Evolutionary conservation across 2,113 vertebrate genomes (phyloP).

Genomic region (Procavia capensis): DNA sequence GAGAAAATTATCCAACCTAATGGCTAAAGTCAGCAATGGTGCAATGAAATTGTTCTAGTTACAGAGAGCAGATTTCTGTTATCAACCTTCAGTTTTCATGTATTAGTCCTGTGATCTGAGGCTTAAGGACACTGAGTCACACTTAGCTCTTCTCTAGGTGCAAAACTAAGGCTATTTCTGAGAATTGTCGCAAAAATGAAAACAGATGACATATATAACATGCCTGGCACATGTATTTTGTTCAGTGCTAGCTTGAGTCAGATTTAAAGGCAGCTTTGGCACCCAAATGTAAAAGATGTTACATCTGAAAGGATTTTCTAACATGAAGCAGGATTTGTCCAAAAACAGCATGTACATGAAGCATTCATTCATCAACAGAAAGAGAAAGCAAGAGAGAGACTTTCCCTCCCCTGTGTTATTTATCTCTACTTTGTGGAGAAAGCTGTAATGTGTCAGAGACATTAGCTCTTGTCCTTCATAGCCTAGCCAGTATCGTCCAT

Average conservation of each 20-base stretch:
- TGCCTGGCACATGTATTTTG: not conserved
- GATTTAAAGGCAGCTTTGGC: not conserved
- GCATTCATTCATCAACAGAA: not conserved
- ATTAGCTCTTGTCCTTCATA: constrained; percentile 54
- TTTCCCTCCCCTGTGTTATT: not conserved
- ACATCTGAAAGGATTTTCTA: constrained; percentile 30
- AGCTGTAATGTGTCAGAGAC: constrained; percentile 27
- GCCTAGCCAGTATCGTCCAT: constrained; percentile 37
- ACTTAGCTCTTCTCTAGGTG: not conserved
- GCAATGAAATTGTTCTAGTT: not conserved
- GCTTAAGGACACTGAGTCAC: not conserved
- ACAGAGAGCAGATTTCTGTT: not conserved
- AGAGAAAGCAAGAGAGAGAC: not conserved
- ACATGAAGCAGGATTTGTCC: not conserved
- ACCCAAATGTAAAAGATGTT: not conserved
- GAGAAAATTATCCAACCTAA: not conserved
- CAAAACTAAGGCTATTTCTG: not conserved
- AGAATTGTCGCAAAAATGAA: not conserved
- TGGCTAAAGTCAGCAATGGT: not conserved
- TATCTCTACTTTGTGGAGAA: not conserved
- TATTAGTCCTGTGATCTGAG: not conserved
- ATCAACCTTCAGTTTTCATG: too few species aligned
- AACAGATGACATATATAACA: not conserved
- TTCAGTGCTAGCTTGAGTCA: not conserved
- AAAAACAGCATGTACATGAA: not conserved